Percentiles rank a stretch among this genome's conserved stretches.
Evolutionary conservation across 2,113 vertebrate species (phyloP).

Genomic region (Epinephelus fuscoguttatus): DNA sequence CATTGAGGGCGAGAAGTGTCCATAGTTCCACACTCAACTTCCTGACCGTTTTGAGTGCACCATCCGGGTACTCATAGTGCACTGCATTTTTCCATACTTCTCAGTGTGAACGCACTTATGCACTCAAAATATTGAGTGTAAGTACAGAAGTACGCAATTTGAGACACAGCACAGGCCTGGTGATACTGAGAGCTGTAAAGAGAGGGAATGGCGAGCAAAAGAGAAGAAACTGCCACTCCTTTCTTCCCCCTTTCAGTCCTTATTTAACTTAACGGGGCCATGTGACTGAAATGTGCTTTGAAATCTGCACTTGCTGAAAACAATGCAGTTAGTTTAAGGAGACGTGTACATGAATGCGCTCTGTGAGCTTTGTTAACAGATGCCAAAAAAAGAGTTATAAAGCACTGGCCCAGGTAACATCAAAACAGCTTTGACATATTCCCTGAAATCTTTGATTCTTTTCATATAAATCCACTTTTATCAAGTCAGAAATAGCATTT

Average conservation of each 20-base stretch:
- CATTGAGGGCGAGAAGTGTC: too few species aligned
- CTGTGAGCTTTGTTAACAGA: background rate
- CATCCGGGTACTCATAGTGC: too few species aligned
- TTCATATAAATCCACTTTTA: conserved; percentile 24
- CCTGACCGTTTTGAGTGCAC: too few species aligned
- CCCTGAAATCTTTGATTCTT: background rate
- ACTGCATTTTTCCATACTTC: too few species aligned
- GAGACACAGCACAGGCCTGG: too few species aligned
- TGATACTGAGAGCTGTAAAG: background rate
- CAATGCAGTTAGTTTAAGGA: background rate
- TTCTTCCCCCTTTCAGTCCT: background rate
- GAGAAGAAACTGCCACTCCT: background rate
- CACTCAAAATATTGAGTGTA: too few species aligned
- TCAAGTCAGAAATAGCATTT: conserved; percentile 1
- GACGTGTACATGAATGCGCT: background rate
- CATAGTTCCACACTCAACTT: too few species aligned
- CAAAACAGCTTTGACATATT: background rate
- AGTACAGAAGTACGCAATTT: too few species aligned
- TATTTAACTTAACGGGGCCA: background rate
- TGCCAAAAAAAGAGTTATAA: too few species aligned
- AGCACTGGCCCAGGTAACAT: too few species aligned
- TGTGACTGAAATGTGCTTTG: background rate
- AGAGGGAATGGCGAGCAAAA: background rate
- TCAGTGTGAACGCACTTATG: too few species aligned
- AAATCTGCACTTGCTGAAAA: background rate